Evolutionary conservation across 2,797 vertebrate species (phyloP), one percentile per base, ranked within the genome.

Genomic region (Triplophysa bombifrons): DNA sequence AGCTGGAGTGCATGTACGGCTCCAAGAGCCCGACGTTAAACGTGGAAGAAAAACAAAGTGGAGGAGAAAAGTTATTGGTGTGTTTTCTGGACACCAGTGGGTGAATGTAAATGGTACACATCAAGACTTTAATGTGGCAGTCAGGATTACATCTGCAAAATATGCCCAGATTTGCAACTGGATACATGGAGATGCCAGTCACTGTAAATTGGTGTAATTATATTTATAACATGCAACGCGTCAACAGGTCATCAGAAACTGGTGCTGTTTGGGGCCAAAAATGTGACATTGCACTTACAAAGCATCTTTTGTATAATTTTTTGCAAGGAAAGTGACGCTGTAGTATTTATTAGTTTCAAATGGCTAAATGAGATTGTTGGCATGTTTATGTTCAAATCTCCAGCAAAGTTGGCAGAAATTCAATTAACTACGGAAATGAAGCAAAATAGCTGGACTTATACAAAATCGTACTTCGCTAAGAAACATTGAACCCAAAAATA

Each of bases 81-180:
- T 99, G 76, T 98, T 95, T 84, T 94, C 95, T 0, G 97, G 97
- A 25, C 96, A 97, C 82, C 95, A 92, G 84, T 94, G 94, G 96
- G 94, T 96, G 83, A 94, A 96, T 3, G 80, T 89, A 22, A 90
- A 93, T 0, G 94, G 93, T 0, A 91, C 88, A 1, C 93, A 92
- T 84, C 93, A 88, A 90, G 96, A 98, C 90, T 98, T 95, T 85
- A 98, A 98, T 11, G 93, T 98, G 48, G 97, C 96, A 0, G 95
- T 98, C 73, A 94, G 96, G 92, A 96, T 98, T 85, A 98, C 97
- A 0, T 94, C 97, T 0, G 84, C 92, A 7, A 98, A 98, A 87
- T 98, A 95, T 0, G 96, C 96, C 17, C 97, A 98, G 88, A 96
- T 98, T 84, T 98, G 97, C 88, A 94, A 96, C 91, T 98, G 97